Base-by-base conservation (phyloP, 2,113 vertebrate species). In the Aepyceros melampus region DNA sequence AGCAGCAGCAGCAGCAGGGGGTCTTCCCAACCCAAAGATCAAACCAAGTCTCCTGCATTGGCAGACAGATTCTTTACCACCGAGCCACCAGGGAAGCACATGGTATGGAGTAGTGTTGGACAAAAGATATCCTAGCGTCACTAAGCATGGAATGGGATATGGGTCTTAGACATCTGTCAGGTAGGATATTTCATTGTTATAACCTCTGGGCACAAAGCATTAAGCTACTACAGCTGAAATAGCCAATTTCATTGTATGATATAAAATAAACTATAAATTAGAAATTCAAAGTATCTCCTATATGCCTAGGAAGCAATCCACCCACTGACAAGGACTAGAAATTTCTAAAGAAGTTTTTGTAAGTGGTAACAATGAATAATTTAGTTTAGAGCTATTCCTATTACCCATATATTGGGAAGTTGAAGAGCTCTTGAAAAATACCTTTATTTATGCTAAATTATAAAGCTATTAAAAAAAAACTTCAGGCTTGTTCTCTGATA, bases 211-310 rank as follows among this genome's bases (percentile, higher is more conserved):
- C 51, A 64, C 67, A 56, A 97, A 89, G 60, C 13, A 47, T 36
- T 84, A 87, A 86, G 6, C 7, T 11, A 83, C 31, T 62, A 12
- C 67, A 88, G 43, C 40, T 90, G 40, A 23, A 96, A 74, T 15
- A 98, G 49, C 31, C 40, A 95, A 36, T 47, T 90, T 88, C 56
- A 95, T 27, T 85, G 81, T 43, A 88, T 49, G 83, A 91, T 95
- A 92, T 88, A 86, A 95, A 93, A 87, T 86, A 91, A 92, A 97
- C 16, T 40, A 95, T 45, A 87, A 94, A 74, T 92, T 88, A 97
- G 82, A 97, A 97, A 83, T 79, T 93, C 78, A 91, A 90, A 93
- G 36, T 76, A 90, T 40, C n/a, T 93, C 33, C 58, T 87, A 17
- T 47, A 78, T 36, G 88, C 23, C 33, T 78, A 53, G 17, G 40